phyloP scores from a whole-genome alignment of 2,797 vertebrate genomes.

The Amblyopsis hoosieri region DNA sequence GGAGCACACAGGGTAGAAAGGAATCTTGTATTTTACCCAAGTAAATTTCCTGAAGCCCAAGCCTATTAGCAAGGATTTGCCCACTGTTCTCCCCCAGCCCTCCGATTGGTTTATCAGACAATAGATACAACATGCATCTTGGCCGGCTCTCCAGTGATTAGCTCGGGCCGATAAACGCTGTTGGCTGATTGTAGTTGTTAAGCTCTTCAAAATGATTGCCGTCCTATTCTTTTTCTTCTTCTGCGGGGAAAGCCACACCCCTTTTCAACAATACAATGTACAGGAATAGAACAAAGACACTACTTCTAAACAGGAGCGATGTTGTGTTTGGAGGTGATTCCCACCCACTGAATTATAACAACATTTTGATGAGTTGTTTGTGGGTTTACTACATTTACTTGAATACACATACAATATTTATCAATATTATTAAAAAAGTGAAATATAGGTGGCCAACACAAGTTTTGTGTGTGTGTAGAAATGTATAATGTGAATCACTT shows the following conservation, averaged over 20 bases:
- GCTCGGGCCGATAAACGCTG: slow-evolving; percentile 33
- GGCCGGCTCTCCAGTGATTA: slow-evolving; percentile 45
- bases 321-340: no score
- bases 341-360: no score
- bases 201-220: slow-evolving; percentile 49
- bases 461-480: no score
- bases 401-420: no score
- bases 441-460: no score
- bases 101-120: slow-evolving; percentile 53
- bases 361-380: no score
- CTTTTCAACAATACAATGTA: not conserved
- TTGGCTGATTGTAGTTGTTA: slow-evolving; percentile 52
- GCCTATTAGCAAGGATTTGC: slow-evolving; percentile 78
- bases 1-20: slow-evolving; percentile 27
- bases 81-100: slow-evolving; percentile 46
- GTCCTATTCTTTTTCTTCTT: slow-evolving; percentile 19
- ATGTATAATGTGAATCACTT: no score
- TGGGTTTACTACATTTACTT: no score
- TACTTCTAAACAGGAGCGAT: not conserved
- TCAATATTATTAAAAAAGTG: no score
- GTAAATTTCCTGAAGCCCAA: slow-evolving; percentile 77
- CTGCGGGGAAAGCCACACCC: slow-evolving; percentile 29
- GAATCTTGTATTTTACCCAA: slow-evolving; percentile 66
- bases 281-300: not conserved
- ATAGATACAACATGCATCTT: slow-evolving; percentile 37